Percentiles rank a stretch among this genome's conserved stretches.
phyloP scores from a whole-genome alignment of 1,140 invertebrate species.

The Nomia melanderi region DNA sequence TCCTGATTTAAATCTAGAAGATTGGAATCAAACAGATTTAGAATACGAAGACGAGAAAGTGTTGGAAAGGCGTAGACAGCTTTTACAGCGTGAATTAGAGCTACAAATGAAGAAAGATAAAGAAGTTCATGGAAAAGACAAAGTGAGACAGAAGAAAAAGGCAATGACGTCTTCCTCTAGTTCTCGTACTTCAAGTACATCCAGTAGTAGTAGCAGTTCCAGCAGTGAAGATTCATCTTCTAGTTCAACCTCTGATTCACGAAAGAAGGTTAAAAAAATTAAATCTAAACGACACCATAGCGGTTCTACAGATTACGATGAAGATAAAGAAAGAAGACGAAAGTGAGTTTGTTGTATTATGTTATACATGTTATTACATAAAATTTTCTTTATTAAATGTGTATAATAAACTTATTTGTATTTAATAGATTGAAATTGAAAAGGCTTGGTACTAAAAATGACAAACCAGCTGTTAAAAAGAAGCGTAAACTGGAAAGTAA shows the following conservation, averaged over 20 bases:
- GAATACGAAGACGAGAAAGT: conserved; percentile 92
- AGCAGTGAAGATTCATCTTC: conserved; percentile 83
- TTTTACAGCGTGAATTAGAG: conserved; percentile 89
- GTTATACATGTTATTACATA: conserved; percentile 10
- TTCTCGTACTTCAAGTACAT: conserved; percentile 83
- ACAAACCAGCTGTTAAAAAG: conserved; percentile 73
- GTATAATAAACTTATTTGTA: not conserved
- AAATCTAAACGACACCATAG: conserved; percentile 83
- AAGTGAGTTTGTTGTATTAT: conserved; percentile 67
- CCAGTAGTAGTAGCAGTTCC: conserved; percentile 83
- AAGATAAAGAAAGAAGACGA: conserved; percentile 78
- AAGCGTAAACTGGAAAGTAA: conserved; percentile 75
- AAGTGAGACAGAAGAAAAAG: conserved; percentile 82
- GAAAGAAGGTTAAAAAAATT: conserved; percentile 81
- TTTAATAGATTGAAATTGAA: conserved; percentile 75
- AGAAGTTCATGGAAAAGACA: conserved; percentile 80
- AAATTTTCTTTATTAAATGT: not conserved
- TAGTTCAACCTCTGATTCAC: conserved; percentile 80
- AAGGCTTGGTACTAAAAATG: conserved; percentile 73
- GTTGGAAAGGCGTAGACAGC: conserved; percentile 87
- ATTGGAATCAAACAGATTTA: conserved; percentile 89
- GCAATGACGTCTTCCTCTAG: conserved; percentile 86
- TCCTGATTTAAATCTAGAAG: conserved; percentile 86
- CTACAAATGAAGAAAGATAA: conserved; percentile 88
- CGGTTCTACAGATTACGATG: conserved; percentile 83